Conservation (phyloP, 2,797 vertebrate genomes). For the Nasua narica region DNA sequence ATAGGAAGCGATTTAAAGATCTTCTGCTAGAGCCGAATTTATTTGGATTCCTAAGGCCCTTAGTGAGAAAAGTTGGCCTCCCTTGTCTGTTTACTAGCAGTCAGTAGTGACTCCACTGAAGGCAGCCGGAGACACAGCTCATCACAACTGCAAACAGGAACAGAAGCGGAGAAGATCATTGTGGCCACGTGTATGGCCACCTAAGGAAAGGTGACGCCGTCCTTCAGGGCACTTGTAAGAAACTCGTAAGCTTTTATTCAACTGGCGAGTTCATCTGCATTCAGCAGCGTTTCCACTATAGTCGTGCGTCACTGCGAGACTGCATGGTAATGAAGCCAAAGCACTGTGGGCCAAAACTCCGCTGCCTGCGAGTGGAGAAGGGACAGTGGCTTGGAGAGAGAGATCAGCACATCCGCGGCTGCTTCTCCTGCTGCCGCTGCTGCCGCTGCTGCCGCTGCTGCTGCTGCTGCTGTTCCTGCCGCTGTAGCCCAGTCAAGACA, state of each 20-base stretch:
- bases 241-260: slow-evolving; percentile 69
- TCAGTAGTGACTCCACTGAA: not conserved
- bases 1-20: slow-evolving; percentile 46
- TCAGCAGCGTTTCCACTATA: slow-evolving; percentile 76
- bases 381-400: slow-evolving; percentile 64
- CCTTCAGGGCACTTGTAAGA: slow-evolving; percentile 75
- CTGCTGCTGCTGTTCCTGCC: not conserved
- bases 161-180: not conserved
- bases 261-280: slow-evolving; percentile 80
- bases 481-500: slow-evolving; percentile 61
- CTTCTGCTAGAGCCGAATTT: slow-evolving; percentile 11
- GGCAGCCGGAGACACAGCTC: not conserved
- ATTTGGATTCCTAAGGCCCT: slow-evolving; percentile 41
- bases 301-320: slow-evolving; percentile 82
- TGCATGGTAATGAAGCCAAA: slow-evolving; percentile 82
- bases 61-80: slow-evolving; percentile 53
- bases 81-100: slow-evolving; percentile 49
- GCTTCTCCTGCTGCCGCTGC: not conserved
- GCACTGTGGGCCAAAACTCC: slow-evolving; percentile 77
- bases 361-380: slow-evolving; percentile 73
- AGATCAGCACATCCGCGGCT: slow-evolving; percentile 28
- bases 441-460: not conserved
- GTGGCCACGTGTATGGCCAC: slow-evolving; percentile 43
- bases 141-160: not conserved
- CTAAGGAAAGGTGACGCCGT: slow-evolving; percentile 72